Percentiles rank a stretch among this genome's conserved stretches.
Evolutionary conservation across 1,140 invertebrate genomes (phyloP).

Genomic region (Yoshiicerus persimilis): DNA sequence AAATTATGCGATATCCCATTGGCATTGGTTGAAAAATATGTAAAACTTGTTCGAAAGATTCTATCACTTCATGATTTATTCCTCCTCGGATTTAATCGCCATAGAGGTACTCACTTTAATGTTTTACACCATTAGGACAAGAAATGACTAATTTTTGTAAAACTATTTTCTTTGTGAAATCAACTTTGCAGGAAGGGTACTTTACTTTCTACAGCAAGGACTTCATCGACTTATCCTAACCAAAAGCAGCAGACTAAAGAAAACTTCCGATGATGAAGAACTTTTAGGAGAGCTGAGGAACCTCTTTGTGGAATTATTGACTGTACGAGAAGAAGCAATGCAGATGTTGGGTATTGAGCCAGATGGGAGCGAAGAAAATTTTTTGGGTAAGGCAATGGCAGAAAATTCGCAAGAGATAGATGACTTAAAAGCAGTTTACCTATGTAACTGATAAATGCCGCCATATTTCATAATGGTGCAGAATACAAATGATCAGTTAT

Average conservation of each 20-base stretch:
- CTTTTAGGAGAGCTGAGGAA: background rate
- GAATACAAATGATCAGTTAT: no score
- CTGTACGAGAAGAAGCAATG: background rate
- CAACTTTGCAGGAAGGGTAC: background rate
- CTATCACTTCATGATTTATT: background rate
- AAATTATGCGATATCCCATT: background rate
- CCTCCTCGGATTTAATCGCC: slow-evolving; percentile 13
- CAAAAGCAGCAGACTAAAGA: background rate
- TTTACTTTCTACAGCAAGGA: slow-evolving; percentile 25
- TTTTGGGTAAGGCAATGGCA: background rate
- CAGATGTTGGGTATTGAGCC: background rate
- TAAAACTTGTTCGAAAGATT: background rate
- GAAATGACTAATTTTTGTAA: no score
- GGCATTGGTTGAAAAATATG: background rate
- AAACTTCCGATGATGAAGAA: background rate
- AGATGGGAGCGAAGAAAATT: background rate
- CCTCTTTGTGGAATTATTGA: background rate
- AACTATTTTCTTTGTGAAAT: no score
- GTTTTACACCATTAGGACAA: background rate
- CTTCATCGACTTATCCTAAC: background rate
- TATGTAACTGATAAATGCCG: background rate
- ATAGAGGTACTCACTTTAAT: background rate
- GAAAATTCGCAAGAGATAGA: background rate
- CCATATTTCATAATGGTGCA: background rate
- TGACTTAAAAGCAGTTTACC: background rate